These are phyloP conservation scores for Brachynemurus nebulosus DNA, from an alignment of 2,888 invertebrate genomes.

Conservation along the genomic window DNA sequence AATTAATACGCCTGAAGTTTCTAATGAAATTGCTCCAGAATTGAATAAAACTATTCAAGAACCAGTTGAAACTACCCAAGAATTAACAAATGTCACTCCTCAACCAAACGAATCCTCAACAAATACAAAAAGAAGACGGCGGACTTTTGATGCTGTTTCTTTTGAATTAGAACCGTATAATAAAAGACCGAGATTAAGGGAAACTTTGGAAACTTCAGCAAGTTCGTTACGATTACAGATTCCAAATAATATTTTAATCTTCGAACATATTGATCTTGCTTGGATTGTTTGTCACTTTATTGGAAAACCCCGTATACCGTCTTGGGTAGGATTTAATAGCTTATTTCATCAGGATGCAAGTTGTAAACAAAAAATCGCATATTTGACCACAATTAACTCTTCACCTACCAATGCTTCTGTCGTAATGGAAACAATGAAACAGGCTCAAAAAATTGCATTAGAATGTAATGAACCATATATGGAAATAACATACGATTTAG, in stretches of 20 bases:
- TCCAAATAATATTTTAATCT: not conserved
- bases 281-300: conserved; percentile 12
- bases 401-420: conserved; percentile 11
- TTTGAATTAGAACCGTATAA: not conserved
- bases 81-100: not conserved
- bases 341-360: not conserved
- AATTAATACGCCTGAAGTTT: too few species aligned
- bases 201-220: not conserved
- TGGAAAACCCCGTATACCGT: conserved; percentile 6
- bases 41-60: not conserved
- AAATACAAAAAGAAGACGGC: conserved; percentile 8
- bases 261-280: conserved; percentile 5
- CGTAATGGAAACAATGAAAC: conserved; percentile 18
- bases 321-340: not conserved
- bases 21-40: not conserved
- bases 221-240: not conserved
- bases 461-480: conserved; percentile 14
- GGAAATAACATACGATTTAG: conserved; percentile 21
- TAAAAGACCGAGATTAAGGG: conserved; percentile 10
- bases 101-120: conserved; percentile 7
- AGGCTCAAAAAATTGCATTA: conserved; percentile 5
- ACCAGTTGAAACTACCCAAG: conserved; percentile 22
- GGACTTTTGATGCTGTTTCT: conserved; percentile 13
- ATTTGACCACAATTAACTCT: conserved; percentile 10
- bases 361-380: not conserved